Conservation (phyloP, 2,113 vertebrate species). For the Scophthalmus maximus region DNA sequence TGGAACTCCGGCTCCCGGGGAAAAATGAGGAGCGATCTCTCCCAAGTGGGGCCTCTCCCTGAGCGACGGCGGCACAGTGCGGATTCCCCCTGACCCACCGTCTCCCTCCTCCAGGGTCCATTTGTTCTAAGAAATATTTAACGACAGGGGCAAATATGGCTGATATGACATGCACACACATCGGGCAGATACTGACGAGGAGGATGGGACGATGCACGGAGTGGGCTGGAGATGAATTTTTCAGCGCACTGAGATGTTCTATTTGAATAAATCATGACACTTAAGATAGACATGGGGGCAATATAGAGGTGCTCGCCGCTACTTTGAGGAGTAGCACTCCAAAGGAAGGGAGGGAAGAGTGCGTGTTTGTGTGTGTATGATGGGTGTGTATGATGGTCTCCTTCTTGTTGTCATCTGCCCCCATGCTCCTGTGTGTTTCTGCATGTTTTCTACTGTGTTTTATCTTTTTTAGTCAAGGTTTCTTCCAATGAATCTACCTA, state of each 20-base stretch:
- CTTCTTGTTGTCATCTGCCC: slow-evolving; percentile 11
- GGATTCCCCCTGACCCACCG: slow-evolving; percentile 54
- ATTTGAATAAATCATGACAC: slow-evolving; percentile 90
- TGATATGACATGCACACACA: slow-evolving; percentile 80
- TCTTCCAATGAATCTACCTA: slow-evolving; percentile 8
- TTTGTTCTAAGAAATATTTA: slow-evolving; percentile 93
- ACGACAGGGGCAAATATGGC: slow-evolving; percentile 83
- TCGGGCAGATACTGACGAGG: slow-evolving; percentile 65
- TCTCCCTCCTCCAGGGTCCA: slow-evolving; percentile 74
- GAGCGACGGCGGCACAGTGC: slow-evolving; percentile 45
- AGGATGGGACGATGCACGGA: slow-evolving; percentile 80
- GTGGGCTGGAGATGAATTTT: slow-evolving; percentile 87
- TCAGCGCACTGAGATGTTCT: slow-evolving; percentile 86
- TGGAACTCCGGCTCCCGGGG: slow-evolving; percentile 41
- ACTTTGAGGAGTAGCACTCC: slow-evolving; percentile 69
- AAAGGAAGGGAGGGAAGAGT: slow-evolving; percentile 54
- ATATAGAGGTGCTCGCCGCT: slow-evolving; percentile 70
- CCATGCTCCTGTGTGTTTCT: slow-evolving; percentile 7
- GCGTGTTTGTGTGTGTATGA: slow-evolving; percentile 12
- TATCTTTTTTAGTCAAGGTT: slow-evolving; percentile 9
- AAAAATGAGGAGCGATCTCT: slow-evolving; percentile 54
- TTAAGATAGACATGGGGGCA: slow-evolving; percentile 85
- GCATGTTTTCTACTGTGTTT: slow-evolving; percentile 14
- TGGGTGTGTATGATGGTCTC: slow-evolving; percentile 17
- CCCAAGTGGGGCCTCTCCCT: slow-evolving; percentile 68